Evolutionary conservation across 1,140 invertebrate genomes (phyloP), one percentile per base, ranked within the genome.

Genomic region (Aporrectodea caliginosa): DNA sequence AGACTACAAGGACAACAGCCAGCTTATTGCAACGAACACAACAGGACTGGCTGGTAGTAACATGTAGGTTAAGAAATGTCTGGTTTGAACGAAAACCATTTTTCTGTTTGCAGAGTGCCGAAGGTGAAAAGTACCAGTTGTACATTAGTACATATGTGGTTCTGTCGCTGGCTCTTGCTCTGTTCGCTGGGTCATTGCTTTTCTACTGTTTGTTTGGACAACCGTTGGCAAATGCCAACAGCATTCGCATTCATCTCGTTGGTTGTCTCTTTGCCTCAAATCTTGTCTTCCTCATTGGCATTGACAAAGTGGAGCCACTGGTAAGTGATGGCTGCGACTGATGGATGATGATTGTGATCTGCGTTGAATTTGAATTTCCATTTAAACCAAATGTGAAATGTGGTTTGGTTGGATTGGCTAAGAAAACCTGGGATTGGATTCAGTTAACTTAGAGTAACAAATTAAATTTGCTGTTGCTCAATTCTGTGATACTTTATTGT

Each of bases 211-310:
- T 94, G 31, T 92, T 96, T 80, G 91, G 94, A 29, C 93, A 93
- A 0, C 90, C 81, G 1, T 91, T 93, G 81, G 97, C 95, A 1
- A 98, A 98, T 85, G 94, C 94, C 2, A 98, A 97, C 87, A 94
- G 93, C 33, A 98, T 98, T 77, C 94, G 97, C 85, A 95, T 96
- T 84, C 97, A 98, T 88, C 90, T 98, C 0, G 92, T 97, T 0
- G 91, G 96, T 58, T 95, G 93, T 83, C 92, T 98, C 1, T 93
- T 98, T 84, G 88, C 95, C 72, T 92, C 93, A 0, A 93, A 97
- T 85, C 85, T 95, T 6, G 87, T 98, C 0, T 98, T 96, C 85
- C 90, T 72, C 6, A 69, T 75, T 70, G 76, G 31, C n/a, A 35
- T 77, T 70, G 78, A n/a, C 80, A 22, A 77, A 33, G 70, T n/a